Evolutionary conservation across 2,888 invertebrate genomes (phyloP).

Genomic region (Leistus spinibarbis): DNA sequence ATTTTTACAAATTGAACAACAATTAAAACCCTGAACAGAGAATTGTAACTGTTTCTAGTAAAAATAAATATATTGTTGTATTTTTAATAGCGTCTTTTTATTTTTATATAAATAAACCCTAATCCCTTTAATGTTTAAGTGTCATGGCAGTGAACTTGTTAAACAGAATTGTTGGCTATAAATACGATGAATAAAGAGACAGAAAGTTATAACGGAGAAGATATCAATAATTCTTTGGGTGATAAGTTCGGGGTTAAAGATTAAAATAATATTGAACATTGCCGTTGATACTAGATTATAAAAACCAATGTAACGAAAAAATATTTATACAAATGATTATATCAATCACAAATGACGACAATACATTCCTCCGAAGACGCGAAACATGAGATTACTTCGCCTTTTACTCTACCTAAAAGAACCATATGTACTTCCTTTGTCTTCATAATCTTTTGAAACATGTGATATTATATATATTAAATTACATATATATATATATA

Average conservation of each 20-base stretch:
- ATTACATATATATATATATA: too few relatives aligned
- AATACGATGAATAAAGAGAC: too few relatives aligned
- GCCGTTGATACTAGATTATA: slow-evolving; percentile 4
- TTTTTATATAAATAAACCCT: background rate
- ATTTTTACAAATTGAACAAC: background rate
- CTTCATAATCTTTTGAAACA: too few relatives aligned
- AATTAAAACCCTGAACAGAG: background rate
- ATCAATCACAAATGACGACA: background rate
- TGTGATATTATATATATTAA: too few relatives aligned
- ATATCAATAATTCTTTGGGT: background rate
- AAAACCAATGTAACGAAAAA: background rate
- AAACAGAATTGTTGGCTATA: too few relatives aligned
- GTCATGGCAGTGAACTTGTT: too few relatives aligned
- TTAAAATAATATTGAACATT: slow-evolving; percentile 6
- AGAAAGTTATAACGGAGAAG: too few relatives aligned
- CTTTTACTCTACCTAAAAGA: too few relatives aligned
- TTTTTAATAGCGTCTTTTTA: background rate
- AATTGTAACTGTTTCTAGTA: background rate
- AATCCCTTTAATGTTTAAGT: too few relatives aligned
- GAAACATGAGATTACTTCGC: too few relatives aligned
- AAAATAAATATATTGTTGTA: background rate
- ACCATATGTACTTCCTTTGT: too few relatives aligned
- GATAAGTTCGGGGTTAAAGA: background rate
- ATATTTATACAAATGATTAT: background rate
- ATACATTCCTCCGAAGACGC: too few relatives aligned